phyloP scores from a whole-genome alignment of 2,797 vertebrate genomes.

The Pangasius larnaudii region DNA sequence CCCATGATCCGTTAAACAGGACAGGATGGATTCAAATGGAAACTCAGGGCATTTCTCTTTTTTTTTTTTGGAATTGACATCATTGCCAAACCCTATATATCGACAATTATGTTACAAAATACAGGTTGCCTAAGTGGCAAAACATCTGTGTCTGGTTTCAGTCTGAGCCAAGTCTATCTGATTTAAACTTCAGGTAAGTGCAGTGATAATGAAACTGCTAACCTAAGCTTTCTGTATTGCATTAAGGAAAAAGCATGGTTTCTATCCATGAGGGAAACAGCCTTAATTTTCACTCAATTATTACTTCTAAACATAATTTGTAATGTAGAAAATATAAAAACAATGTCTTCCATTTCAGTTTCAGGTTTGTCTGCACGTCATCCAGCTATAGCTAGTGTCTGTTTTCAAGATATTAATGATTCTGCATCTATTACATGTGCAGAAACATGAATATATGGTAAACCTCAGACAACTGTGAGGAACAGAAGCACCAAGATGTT shows the following conservation, averaged over 20 bases:
- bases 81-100: constrained; percentile 50
- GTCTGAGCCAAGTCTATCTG: constrained; percentile 35
- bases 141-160: constrained; percentile 50
- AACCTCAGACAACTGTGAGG: neutral
- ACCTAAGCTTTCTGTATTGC: neutral
- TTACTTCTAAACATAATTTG: neutral
- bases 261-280: neutral
- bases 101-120: constrained; percentile 39
- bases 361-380: neutral
- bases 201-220: neutral
- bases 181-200: constrained; percentile 15
- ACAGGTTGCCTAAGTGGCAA: constrained; percentile 44
- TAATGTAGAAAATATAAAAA: neutral
- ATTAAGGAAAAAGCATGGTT: neutral
- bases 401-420: neutral
- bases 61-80: constrained; percentile 40
- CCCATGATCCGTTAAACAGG: constrained; percentile 26
- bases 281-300: neutral
- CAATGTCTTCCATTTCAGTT: neutral
- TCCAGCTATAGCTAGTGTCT: neutral
- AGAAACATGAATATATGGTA: neutral
- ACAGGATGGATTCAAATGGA: constrained; percentile 43
- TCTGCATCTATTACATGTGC: neutral
- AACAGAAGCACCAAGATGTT: neutral
- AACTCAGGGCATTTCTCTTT: constrained; percentile 6